phyloP scores from a whole-genome alignment of 2,888 invertebrate species.

The Lasioglossum calceatum region DNA sequence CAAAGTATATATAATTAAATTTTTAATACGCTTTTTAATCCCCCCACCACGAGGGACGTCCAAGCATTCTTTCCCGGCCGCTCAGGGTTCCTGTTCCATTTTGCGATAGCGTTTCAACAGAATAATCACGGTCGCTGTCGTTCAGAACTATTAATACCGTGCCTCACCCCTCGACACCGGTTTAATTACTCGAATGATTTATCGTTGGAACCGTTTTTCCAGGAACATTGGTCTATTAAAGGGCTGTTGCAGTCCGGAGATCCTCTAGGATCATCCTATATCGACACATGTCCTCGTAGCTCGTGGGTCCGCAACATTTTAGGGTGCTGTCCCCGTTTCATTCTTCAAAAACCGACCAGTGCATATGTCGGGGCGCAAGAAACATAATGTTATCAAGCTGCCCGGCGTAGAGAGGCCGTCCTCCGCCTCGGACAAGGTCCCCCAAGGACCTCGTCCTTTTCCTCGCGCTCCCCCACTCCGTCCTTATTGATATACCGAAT shows the following conservation, averaged over 20 bases:
- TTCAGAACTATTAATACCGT: not conserved
- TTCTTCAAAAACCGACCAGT: conserved; percentile 67
- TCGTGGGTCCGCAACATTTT: conserved; percentile 58
- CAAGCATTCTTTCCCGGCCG: not conserved
- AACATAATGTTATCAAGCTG: conserved; percentile 75
- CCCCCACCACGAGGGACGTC: not conserved
- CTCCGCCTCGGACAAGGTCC: conserved; percentile 45
- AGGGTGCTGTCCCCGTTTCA: conserved; percentile 68
- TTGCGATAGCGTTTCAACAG: not conserved
- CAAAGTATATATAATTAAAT: not conserved
- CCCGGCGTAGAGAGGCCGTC: conserved; percentile 54
- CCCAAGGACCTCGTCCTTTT: conserved; percentile 55
- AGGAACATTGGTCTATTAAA: conserved; percentile 24
- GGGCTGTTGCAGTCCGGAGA: conserved; percentile 24
- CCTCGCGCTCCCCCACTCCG: conserved; percentile 59
- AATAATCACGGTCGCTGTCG: not conserved
- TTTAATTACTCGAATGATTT: conserved; percentile 52
- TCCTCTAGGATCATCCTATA: conserved; percentile 51
- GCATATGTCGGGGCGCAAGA: conserved; percentile 72
- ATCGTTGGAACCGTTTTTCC: conserved; percentile 17
- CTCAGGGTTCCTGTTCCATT: not conserved
- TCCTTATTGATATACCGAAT: conserved; percentile 80
- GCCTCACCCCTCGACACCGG: not conserved
- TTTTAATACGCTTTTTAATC: conserved; percentile 6
- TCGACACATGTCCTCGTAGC: conserved; percentile 65